Base-by-base conservation (phyloP, 2,888 invertebrate species). In the Notocelia uddmanniana region DNA sequence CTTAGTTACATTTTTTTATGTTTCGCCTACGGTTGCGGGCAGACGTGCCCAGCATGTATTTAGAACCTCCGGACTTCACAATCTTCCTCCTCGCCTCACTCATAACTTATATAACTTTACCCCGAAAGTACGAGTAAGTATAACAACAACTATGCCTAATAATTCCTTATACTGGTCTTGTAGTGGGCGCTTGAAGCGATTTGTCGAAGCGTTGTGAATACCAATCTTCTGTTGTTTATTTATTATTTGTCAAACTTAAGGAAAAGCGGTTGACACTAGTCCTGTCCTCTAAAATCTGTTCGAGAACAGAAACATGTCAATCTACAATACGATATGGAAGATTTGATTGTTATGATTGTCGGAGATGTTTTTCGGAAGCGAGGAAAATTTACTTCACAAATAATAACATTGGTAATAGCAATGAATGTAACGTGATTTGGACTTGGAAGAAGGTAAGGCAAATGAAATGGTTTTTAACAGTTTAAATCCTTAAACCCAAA, bases 1-100 rank as follows among this genome's bases (percentile, higher is more conserved):
- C 52, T 64, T 64, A 52, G 70, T 64, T 41, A 37, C 41, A 64
- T 70, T 70, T 70, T 64, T 58, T 41, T 64, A 66, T 64, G 58
- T 50, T 58, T 64, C 37, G 59, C 23, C 54, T n/a, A 19, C 62
- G 34, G 66, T 21, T 68, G 68, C 21, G 31, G 41, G 69, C 54
- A 45, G 69, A 69, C 69, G 69, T 62, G 69, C 19, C 55, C 45
- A 1, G 62, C 54, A 69, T 68, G 66, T 26, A n/a, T 45, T 50
- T 26, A 5, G 13, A 21, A 1, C 3, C 15, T 26, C 10, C 26
- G 2, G 9, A n/a, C 13, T 54, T 21, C 21, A 54, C 13, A 45
- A 45, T n/a, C 45, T 8, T 15, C n/a, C 8, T 45, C 45, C n/a
- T n/a, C 45, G 8, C n/a, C n/a, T 45, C 45, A 45, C 45, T n/a